Evolutionary conservation across 2,888 invertebrate species (phyloP).

Genomic region (Lasius fuliginosus): DNA sequence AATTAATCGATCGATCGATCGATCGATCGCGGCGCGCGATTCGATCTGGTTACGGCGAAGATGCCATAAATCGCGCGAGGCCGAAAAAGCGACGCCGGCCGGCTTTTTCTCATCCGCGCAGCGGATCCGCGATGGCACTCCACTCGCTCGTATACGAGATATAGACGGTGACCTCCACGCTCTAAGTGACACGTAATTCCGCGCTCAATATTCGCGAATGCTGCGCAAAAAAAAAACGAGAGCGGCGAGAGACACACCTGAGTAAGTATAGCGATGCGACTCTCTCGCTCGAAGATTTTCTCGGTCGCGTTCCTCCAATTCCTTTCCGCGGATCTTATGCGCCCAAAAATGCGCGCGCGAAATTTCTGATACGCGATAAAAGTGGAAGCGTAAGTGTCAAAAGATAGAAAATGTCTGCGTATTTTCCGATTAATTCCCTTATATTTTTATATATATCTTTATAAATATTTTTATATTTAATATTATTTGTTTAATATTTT

Average conservation of each 20-base stretch:
- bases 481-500: no score
- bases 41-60: not conserved
- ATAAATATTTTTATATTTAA: no score
- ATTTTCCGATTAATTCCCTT: not conserved
- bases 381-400: not conserved
- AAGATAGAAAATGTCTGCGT: not conserved
- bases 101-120: slow-evolving; percentile 26
- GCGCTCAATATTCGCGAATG: slow-evolving; percentile 16
- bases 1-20: slow-evolving; percentile 31
- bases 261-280: slow-evolving; percentile 45
- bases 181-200: slow-evolving; percentile 59
- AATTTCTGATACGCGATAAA: not conserved
- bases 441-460: not conserved
- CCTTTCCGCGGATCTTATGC: not conserved
- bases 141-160: not conserved
- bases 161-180: slow-evolving; percentile 62
- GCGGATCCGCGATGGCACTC: not conserved
- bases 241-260: slow-evolving; percentile 58
- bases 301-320: not conserved
- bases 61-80: slow-evolving; percentile 43
- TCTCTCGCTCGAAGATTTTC: slow-evolving; percentile 13
- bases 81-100: slow-evolving; percentile 43
- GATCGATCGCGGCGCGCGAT: not conserved
- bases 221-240: slow-evolving; percentile 49
- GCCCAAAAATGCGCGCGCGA: not conserved